Base-by-base conservation (phyloP, 2,797 vertebrate species). In the Alosa sapidissima region DNA sequence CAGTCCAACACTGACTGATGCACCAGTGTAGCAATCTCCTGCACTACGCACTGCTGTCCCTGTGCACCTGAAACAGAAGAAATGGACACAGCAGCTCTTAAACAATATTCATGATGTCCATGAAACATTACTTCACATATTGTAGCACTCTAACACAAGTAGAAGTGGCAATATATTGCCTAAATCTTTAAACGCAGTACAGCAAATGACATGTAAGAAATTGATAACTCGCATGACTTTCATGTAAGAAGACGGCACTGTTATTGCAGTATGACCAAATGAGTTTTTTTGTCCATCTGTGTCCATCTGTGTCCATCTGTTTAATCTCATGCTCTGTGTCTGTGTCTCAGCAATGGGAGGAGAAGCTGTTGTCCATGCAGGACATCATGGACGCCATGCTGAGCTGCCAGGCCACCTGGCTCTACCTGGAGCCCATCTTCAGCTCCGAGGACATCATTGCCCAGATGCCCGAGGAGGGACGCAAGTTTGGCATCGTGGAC, bases 401-500 rank as follows among this genome's bases (percentile, higher is more conserved):
- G 87, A 96, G 94, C 88, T 98, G 97, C 88, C 98, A 99, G 91
- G 90, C 93, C 51, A 97, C 96, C 0, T 99, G 98, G 97, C 92
- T 98, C 7, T 97, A 99, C 91, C 94, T 99, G 16, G 97, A 99
- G 85, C 96, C 97, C 28, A 98, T 99, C 92, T 99, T 99, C 93
- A 98, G 97, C 93, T 98, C 98, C 0, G 95, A 96, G 91, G 97
- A 98, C 88, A 98, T 99, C 87, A 94, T 96, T 84, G 96, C 96
- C 62, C 97, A 99, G 93, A 98, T 99, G 97, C 97, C 97, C 19
- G 97, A 98, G 90, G 97, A 99, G 84, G 97, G 97, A 75, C 95
- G 89, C 87, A 98, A 97, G 89, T 98, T 99, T 91, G 88, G 81
- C 75, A 92, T 94, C 19, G 97, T 98, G 68, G 96, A 98, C 88